A percentile compares a stretch with the other conserved stretches of the same genome.
phyloP scores from a whole-genome alignment of 2,888 invertebrate genomes.

The Agrilus cyanescens region DNA sequence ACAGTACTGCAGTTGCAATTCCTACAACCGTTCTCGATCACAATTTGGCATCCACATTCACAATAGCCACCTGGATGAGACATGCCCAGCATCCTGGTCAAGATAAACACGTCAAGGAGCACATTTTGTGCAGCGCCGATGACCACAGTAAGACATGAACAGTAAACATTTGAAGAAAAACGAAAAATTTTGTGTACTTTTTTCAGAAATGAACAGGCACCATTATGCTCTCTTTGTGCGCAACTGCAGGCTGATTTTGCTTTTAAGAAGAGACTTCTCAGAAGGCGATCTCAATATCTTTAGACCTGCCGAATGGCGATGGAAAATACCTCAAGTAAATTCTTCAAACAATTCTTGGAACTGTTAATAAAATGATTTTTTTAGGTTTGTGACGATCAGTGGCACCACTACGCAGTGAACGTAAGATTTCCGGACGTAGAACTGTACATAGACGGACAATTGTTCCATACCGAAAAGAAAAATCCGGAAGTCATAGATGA shows the following conservation, averaged over 20 bases:
- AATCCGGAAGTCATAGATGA: slow-evolving; percentile 98
- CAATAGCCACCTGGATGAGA: slow-evolving; percentile 89
- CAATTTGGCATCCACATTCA: slow-evolving; percentile 70
- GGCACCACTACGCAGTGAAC: slow-evolving; percentile 96
- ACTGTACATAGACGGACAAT: slow-evolving; percentile 78
- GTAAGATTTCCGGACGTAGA: slow-evolving; percentile 86
- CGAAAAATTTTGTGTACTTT: slow-evolving; percentile 9
- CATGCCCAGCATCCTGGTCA: slow-evolving; percentile 70
- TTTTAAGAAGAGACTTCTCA: slow-evolving; percentile 80
- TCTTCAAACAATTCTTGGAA: neutral
- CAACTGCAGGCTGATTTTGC: slow-evolving; percentile 89
- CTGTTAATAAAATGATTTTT: slow-evolving; percentile 10
- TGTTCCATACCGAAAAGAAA: slow-evolving; percentile 49
- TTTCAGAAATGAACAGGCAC: slow-evolving; percentile 93
- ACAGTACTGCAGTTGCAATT: slow-evolving; percentile 73
- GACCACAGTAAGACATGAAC: slow-evolving; percentile 69
- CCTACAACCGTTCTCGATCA: slow-evolving; percentile 67
- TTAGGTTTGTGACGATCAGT: slow-evolving; percentile 89
- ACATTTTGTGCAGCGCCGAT: slow-evolving; percentile 92
- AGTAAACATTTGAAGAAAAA: neutral
- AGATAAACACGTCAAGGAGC: slow-evolving; percentile 90
- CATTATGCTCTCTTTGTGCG: slow-evolving; percentile 96
- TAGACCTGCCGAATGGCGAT: slow-evolving; percentile 97
- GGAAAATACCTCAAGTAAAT: slow-evolving; percentile 81
- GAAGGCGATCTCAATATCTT: slow-evolving; percentile 89